phyloP scores from a whole-genome alignment of 2,113 vertebrate species.

The Myxocyprinus asiaticus region DNA sequence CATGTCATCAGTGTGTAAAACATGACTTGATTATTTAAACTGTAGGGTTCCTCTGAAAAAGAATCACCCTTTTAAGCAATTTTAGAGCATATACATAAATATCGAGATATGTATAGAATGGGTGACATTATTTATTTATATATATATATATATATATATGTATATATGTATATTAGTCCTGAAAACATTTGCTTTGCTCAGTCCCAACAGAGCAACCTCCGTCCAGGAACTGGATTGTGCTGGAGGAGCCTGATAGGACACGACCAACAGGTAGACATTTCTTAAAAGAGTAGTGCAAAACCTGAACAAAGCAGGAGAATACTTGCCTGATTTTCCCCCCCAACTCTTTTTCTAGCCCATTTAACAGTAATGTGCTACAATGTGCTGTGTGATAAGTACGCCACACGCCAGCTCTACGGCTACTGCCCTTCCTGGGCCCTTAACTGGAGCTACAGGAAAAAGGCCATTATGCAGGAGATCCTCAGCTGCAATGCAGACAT shows the following conservation, averaged over 20 bases:
- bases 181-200: conserved; percentile 53
- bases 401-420: conserved; percentile 95
- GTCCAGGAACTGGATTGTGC: conserved; percentile 93
- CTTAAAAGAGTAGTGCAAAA: not conserved
- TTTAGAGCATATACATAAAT: no score
- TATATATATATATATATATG: no score
- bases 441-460: conserved; percentile 98
- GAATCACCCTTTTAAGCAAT: no score
- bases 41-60: no score
- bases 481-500: conserved; percentile 93
- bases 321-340: no score
- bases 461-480: conserved; percentile 98
- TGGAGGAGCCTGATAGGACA: conserved; percentile 90
- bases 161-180: not conserved
- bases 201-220: conserved; percentile 94
- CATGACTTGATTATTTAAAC: no score
- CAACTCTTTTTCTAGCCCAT: conserved; percentile 77
- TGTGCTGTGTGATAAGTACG: conserved; percentile 96
- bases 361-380: conserved; percentile 99
- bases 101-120: no score
- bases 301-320: not conserved
- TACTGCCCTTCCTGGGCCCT: conserved; percentile 98
- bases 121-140: no score
- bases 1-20: no score
- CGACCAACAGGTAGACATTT: conserved; percentile 81